Evolutionary conservation across 2,888 invertebrate species (phyloP).

Genomic region (Falcaria lacertinaria): DNA sequence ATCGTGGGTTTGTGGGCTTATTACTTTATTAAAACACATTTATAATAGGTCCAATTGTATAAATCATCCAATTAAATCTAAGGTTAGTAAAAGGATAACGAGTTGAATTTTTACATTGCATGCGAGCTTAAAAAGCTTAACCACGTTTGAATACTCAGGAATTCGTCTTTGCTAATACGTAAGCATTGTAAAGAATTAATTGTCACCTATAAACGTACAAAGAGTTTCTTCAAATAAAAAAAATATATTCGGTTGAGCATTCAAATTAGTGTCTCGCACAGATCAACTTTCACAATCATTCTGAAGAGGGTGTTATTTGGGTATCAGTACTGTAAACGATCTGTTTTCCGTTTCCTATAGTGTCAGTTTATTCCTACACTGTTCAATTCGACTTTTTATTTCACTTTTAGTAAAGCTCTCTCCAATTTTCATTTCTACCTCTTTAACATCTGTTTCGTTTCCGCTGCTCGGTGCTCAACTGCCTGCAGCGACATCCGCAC

Average conservation of each 20-base stretch:
- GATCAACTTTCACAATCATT: slow-evolving; percentile 38
- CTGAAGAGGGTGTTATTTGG: slow-evolving; percentile 46
- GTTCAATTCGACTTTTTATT: slow-evolving; percentile 13
- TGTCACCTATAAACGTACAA: slow-evolving; percentile 12
- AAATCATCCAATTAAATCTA: no score
- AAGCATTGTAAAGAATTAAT: slow-evolving; percentile 6
- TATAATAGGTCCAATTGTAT: no score
- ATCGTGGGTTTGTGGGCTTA: no score
- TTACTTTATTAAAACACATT: no score
- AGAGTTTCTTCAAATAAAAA: slow-evolving; percentile 16
- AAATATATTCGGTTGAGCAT: slow-evolving; percentile 20
- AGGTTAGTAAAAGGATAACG: no score
- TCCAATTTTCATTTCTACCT: slow-evolving; percentile 35
- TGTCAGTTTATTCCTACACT: slow-evolving; percentile 27
- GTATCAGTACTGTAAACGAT: slow-evolving; percentile 28
- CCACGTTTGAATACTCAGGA: no score
- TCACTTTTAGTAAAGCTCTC: slow-evolving; percentile 20
- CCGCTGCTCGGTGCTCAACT: slow-evolving; percentile 32
- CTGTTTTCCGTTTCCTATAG: slow-evolving; percentile 37
- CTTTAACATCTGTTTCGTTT: slow-evolving; percentile 48
- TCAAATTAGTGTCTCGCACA: slow-evolving; percentile 39
- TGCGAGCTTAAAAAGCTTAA: no score
- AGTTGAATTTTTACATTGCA: no score
- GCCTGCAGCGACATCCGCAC: slow-evolving; percentile 45
- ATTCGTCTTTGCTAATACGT: no score